Conservation (phyloP, 2,113 vertebrate species). For the Puma concolor region DNA sequence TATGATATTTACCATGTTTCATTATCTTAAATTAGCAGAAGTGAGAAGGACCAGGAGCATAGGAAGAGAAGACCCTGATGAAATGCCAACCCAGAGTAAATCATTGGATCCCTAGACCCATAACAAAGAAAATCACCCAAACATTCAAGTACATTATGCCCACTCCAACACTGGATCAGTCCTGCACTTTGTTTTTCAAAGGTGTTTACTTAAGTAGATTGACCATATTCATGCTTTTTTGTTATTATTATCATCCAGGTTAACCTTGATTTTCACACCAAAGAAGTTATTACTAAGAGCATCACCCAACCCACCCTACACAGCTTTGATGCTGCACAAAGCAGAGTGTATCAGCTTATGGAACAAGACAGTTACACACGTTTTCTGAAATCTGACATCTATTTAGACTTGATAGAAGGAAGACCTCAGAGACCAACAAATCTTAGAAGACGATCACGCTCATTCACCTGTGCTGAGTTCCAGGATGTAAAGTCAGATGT, state of each 20-base stretch:
- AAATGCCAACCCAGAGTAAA: background rate
- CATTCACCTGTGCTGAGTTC: constrained; percentile 92
- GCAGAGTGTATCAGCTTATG: constrained; percentile 93
- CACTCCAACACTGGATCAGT: background rate
- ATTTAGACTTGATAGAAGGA: constrained; percentile 87
- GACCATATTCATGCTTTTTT: background rate
- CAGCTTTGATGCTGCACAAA: constrained; percentile 92
- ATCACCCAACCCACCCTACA: constrained; percentile 84
- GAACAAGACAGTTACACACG: constrained; percentile 96
- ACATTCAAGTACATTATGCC: fast-evolving
- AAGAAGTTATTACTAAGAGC: constrained; percentile 85
- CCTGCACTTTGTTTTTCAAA: background rate
- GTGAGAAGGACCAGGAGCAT: background rate
- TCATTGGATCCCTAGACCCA: fast-evolving
- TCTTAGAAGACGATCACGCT: constrained; percentile 92
- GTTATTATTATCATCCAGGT: constrained; percentile 85
- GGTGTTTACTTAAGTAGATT: background rate
- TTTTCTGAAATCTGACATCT: constrained; percentile 93
- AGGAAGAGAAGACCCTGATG: background rate
- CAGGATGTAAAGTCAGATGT: constrained; percentile 85
- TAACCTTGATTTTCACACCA: constrained; percentile 93
- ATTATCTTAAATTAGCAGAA: background rate
- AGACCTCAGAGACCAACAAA: constrained; percentile 82
- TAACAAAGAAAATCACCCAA: background rate
- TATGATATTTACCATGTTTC: too few species aligned